phyloP scores from a whole-genome alignment of 2,888 invertebrate species.

The Leucophenga maculata region DNA sequence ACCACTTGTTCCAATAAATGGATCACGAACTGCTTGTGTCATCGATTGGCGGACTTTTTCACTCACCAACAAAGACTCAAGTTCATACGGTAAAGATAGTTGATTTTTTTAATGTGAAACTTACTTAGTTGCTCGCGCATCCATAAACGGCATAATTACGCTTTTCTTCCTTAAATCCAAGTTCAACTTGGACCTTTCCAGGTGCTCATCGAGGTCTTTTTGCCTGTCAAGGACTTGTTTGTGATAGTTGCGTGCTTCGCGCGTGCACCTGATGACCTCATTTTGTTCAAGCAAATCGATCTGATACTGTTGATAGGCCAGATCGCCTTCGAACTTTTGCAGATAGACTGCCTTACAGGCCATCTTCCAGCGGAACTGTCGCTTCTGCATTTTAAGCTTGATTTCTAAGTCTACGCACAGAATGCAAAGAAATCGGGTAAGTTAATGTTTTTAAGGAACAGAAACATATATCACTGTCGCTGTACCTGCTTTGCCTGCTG shows the following conservation, averaged over 20 bases:
- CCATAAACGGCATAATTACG: background rate
- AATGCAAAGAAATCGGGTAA: background rate
- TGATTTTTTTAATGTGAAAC: no score
- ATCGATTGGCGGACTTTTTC: no score
- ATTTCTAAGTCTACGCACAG: conserved; percentile 36
- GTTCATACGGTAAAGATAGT: no score
- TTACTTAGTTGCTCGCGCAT: no score
- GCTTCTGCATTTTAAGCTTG: conserved; percentile 11
- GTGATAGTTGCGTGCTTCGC: conserved; percentile 46
- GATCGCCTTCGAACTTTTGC: conserved; percentile 46
- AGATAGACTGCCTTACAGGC: conserved; percentile 39
- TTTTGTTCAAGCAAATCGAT: conserved; percentile 53
- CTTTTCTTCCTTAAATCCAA: conserved; percentile 46
- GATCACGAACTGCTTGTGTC: no score
- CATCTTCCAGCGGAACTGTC: conserved; percentile 44
- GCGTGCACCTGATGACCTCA: conserved; percentile 49
- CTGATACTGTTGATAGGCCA: conserved; percentile 50
- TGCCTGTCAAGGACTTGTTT: conserved; percentile 51
- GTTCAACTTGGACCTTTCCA: conserved; percentile 41
- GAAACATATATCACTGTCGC: background rate
- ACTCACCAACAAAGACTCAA: no score
- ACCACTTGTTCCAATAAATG: no score
- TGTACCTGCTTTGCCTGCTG: conserved; percentile 25
- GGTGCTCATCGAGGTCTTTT: conserved; percentile 50
- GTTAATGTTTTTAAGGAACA: background rate